Evolutionary conservation across 1,140 invertebrate species (phyloP).

Genomic region (Magallana angulata): DNA sequence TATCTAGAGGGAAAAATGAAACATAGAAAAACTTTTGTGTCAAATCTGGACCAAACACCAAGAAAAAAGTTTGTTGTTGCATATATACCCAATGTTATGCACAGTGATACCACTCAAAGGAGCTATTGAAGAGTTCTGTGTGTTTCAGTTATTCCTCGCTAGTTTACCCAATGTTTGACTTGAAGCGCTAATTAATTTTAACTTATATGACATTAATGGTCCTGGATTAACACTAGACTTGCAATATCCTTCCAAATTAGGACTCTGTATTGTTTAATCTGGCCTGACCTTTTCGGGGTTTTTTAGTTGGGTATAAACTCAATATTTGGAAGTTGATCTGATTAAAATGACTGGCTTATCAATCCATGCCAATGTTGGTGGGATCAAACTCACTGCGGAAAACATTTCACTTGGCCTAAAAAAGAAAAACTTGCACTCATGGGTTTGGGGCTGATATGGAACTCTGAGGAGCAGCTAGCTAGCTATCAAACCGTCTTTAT

Average conservation of each 20-base stretch:
- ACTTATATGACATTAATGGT: constrained; percentile 25
- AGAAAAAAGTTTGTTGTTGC: too few species aligned
- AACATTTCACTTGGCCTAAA: not conserved
- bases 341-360: constrained; percentile 22
- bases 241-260: constrained; percentile 23
- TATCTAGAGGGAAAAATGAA: too few species aligned
- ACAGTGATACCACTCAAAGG: too few species aligned
- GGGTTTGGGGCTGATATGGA: not conserved
- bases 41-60: too few species aligned
- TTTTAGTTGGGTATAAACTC: constrained; percentile 4
- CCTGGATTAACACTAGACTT: constrained; percentile 14
- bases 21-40: too few species aligned
- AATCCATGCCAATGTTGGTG: constrained; percentile 29
- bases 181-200: not conserved
- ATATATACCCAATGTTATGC: too few species aligned
- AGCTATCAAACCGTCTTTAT: too few species aligned
- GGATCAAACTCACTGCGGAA: not conserved
- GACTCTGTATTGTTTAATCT: not conserved
- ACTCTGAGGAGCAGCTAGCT: too few species aligned
- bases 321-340: constrained; percentile 38
- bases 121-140: too few species aligned
- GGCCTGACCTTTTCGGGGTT: not conserved
- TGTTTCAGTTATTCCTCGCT: not conserved
- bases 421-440: not conserved
- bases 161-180: not conserved